Percentiles rank a stretch among this genome's conserved stretches.
Evolutionary conservation across 2,113 vertebrate genomes (phyloP).

Genomic region (Ictalurus furcatus): DNA sequence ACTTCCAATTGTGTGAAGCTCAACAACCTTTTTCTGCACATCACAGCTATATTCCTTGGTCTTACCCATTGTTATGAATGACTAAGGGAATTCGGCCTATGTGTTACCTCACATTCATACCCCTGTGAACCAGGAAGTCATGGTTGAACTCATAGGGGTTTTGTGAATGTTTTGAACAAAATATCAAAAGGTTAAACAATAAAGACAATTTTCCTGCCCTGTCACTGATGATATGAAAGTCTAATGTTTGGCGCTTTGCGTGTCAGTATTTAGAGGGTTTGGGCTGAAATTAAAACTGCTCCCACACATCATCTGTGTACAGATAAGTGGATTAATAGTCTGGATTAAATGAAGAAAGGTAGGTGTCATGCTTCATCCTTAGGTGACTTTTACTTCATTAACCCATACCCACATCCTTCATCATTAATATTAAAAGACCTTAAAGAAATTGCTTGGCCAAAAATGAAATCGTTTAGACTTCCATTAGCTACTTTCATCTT

Average conservation of each 20-base stretch:
- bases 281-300: conserved; percentile 40
- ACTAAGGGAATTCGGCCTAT: too few species aligned
- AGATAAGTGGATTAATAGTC: conserved; percentile 34
- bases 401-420: conserved; percentile 1
- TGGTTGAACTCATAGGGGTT: too few species aligned
- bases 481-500: neutral
- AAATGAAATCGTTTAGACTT: neutral
- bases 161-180: too few species aligned
- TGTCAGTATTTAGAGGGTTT: conserved; percentile 30
- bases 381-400: conserved; percentile 33
- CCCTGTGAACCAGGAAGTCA: too few species aligned
- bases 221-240: conserved; percentile 39
- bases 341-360: conserved; percentile 14
- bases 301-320: conserved; percentile 21
- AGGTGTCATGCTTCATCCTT: conserved; percentile 16
- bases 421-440: conserved; percentile 5
- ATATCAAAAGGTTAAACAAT: too few species aligned
- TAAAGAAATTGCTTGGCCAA: neutral
- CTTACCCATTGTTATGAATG: too few species aligned
- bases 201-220: neutral
- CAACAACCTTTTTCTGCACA: too few species aligned
- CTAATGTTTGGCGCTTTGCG: conserved; percentile 25
- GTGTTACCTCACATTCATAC: too few species aligned
- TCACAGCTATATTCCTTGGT: too few species aligned
- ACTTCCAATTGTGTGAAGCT: too few species aligned